Conservation (phyloP, 1,140 invertebrate species). For the Calliphora vicina region DNA sequence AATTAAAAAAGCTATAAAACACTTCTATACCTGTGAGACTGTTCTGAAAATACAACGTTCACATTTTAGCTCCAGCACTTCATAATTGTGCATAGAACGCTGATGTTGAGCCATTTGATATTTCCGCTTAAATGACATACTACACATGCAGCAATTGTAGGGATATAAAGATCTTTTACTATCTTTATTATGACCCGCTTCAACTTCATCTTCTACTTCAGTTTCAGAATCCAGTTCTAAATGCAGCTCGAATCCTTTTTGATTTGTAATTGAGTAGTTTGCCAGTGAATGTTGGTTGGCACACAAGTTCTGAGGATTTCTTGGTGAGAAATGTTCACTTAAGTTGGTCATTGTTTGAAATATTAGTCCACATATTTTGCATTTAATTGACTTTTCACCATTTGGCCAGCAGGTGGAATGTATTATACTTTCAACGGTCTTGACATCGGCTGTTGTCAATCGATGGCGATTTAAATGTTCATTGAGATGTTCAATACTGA, state of each 20-base stretch:
- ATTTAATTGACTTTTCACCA: slow-evolving; percentile 49
- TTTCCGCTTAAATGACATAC: slow-evolving; percentile 60
- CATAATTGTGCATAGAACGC: slow-evolving; percentile 53
- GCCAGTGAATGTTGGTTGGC: slow-evolving; percentile 42
- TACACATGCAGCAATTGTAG: slow-evolving; percentile 66
- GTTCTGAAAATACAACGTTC: slow-evolving; percentile 52
- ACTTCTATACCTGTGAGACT: slow-evolving; percentile 41
- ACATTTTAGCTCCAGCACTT: slow-evolving; percentile 50
- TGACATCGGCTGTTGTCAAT: slow-evolving; percentile 45
- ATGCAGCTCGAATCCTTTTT: slow-evolving; percentile 53
- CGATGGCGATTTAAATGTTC: slow-evolving; percentile 55
- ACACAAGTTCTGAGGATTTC: neutral
- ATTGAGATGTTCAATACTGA: slow-evolving; percentile 63
- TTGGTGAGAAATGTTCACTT: slow-evolving; percentile 44
- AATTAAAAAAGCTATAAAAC: too few species aligned
- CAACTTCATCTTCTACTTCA: slow-evolving; percentile 44
- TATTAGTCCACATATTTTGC: slow-evolving; percentile 48
- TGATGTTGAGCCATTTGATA: slow-evolving; percentile 57
- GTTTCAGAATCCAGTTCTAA: slow-evolving; percentile 56
- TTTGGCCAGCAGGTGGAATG: slow-evolving; percentile 46
- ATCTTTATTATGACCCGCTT: slow-evolving; percentile 3
- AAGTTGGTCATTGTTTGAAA: slow-evolving; percentile 47
- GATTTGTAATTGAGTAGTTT: slow-evolving; percentile 59
- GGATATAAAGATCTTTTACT: slow-evolving; percentile 33
- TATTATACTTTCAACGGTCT: slow-evolving; percentile 50